Base-by-base conservation (phyloP, 2,888 invertebrate genomes). In the Ditylenchus weischeri region DNA sequence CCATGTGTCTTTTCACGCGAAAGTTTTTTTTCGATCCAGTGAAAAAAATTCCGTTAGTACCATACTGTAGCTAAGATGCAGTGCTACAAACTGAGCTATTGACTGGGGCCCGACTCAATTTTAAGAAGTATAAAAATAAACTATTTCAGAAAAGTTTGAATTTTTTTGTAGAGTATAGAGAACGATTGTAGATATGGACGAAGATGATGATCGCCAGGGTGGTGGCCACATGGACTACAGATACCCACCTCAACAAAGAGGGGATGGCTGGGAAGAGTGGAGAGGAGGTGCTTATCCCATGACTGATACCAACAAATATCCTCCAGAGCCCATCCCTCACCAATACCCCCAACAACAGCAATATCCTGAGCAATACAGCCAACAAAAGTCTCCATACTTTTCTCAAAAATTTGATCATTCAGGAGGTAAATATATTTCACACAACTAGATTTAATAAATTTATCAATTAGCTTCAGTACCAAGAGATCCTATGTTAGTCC, bases 261-360 rank as follows among this genome's bases (percentile, higher is more conserved):
- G 64, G 13, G 43, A 51, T 51, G 43, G 43, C 29, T 64, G 64
- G 64, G 64, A 65, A 47, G 66, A 65, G 48, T 63, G 50, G 35
- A 38, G 62, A 19, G 13, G 43, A 19, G n/a, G n/a, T n/a, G 60
- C 47, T 36, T 64, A 64, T 64, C 59, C 35, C 7, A 58, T 58
- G 59, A 54, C 64, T 11, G 66, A 65, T n/a, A 29, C 57, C n/a
- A n/a, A n/a, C 23, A 65, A 65, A 68, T 67, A 66, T 48, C 66
- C 66, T 23, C 66, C 66, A n/a, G 59, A 58, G 7, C 59, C 59
- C 8, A 35, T 58, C 15, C 66, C 66, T 1, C 66, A 64, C 18
- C 66, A 48, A 0, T 48, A 70, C 51, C 69, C 47, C 4, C 58
- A 66, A 49, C 21, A 68, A 73, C 51, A 69, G 69, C 66, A 72